Percentiles rank a stretch among this genome's conserved stretches.
These are phyloP conservation scores for Tetragnatha versicolor DNA, from an alignment of 1,140 invertebrate species.

Conservation along the genomic window DNA sequence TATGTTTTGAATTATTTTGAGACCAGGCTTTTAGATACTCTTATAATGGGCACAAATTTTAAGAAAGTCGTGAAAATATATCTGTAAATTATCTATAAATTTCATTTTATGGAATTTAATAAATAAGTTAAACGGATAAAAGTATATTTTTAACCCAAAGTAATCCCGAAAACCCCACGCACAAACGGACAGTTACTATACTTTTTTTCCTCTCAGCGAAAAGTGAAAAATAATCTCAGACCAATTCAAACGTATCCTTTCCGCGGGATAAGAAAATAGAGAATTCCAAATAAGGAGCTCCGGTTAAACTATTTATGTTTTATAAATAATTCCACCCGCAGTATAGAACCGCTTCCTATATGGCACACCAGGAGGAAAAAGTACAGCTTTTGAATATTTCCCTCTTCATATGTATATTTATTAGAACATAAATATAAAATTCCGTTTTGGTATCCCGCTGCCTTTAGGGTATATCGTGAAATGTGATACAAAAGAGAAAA, in stretches of 20 bases:
- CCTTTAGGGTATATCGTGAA: conserved; percentile 4
- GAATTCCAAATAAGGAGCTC: conserved; percentile 7
- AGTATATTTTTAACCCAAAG: too few species aligned
- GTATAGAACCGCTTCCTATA: too few species aligned
- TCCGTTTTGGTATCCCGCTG: neutral
- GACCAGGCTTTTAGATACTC: too few species aligned
- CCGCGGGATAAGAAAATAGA: neutral
- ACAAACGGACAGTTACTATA: neutral
- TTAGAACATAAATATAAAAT: conserved; percentile 51
- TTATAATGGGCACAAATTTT: too few species aligned
- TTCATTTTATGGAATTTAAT: too few species aligned
- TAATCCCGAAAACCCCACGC: too few species aligned
- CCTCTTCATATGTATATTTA: conserved; percentile 46
- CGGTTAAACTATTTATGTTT: conserved; percentile 27
- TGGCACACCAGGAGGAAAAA: neutral
- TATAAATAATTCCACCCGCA: conserved; percentile 34
- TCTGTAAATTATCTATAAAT: too few species aligned
- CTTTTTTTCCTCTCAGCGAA: neutral
- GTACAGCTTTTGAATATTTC: conserved; percentile 15
- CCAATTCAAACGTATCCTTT: neutral
- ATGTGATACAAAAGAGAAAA: conserved; percentile 41
- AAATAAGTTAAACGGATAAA: too few species aligned
- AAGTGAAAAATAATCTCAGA: neutral
- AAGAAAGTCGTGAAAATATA: too few species aligned
- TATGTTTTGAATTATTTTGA: too few species aligned